Evolutionary conservation across 1,140 invertebrate genomes (phyloP).

Genomic region (Gerris buenoi): DNA sequence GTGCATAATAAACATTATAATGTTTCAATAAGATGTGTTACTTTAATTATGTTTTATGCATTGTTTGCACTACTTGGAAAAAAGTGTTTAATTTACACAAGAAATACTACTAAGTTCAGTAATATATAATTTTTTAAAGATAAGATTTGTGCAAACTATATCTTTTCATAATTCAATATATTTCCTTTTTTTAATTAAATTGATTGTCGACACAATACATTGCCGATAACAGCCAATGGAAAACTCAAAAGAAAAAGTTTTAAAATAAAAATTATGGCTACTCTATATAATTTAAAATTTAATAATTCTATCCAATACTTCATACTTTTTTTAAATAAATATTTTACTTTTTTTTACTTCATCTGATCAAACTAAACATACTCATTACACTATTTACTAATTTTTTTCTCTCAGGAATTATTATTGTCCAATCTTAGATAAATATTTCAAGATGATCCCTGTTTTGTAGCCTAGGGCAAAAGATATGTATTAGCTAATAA

Average conservation of each 20-base stretch:
- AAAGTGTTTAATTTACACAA: too few relatives aligned
- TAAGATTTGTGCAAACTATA: conserved; percentile 1
- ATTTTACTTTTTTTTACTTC: background rate
- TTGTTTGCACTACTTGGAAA: background rate
- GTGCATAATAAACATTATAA: background rate
- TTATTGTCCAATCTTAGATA: background rate
- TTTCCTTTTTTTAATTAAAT: conserved; percentile 3
- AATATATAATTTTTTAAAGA: background rate
- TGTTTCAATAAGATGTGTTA: background rate
- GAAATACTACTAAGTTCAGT: background rate
- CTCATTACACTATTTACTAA: background rate
- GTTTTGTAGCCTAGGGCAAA: too few relatives aligned
- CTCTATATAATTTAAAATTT: too few relatives aligned
- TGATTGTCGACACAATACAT: conserved; percentile 15
- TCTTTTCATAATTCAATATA: background rate
- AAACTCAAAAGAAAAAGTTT: too few relatives aligned
- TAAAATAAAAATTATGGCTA: too few relatives aligned
- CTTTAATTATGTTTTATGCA: background rate
- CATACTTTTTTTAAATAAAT: background rate
- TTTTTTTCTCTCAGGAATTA: background rate
- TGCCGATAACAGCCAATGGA: conserved; percentile 12
- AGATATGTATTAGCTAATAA: too few relatives aligned
- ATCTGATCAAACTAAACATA: background rate
- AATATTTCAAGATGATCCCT: too few relatives aligned
- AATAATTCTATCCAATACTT: background rate